Evolutionary conservation across 2,797 vertebrate genomes (phyloP), one percentile per base, ranked within the genome.

Genomic region (Antennarius maculatus): DNA sequence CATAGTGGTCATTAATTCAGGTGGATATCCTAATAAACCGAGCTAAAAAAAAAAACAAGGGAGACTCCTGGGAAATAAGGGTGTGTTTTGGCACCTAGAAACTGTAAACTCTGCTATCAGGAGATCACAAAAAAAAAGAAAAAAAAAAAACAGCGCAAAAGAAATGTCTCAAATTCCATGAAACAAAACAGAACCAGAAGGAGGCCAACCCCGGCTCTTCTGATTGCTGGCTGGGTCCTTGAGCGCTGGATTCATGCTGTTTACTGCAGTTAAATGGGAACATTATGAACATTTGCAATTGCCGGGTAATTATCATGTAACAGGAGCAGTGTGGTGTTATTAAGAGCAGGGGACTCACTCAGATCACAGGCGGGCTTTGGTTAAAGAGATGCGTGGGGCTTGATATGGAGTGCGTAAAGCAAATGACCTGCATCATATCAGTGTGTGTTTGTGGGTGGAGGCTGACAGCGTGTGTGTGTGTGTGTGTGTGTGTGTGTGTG

Each of bases 381-480:
- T 72, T 82, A 82, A 86, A 79, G 80, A 73, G 76, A 85, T 76
- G 80, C 73, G 83, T 41, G 42, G 70, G 83, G 83, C 80, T 81
- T 74, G 82, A 83, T 83, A 75, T 71, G 70, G 76, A 66, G 76
- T 6, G 59, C 71, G 71, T 91, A 87, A 91, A 88, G 83, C 80
- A 84, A 89, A 91, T 76, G 86, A 78, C 81, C 86, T 65, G 83
- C 53, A 39, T 79, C 73, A 34, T 62, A 76, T 63, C 49, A 78
- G 59, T 66, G 76, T 56, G 71, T 75, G 75, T 52, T 39, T 69
- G 71, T 81, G 79, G 72, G 79, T 56, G 72, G 76, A 69, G 70
- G 83, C 65, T 69, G 66, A 2, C 65, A 48, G 72, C 55, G 64
- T 45, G 69, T 12, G 23, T 23, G 23, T 23, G 23, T 23, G 23